Base-by-base conservation (phyloP, 2,888 invertebrate genomes). In the Nemurella pictetii region DNA sequence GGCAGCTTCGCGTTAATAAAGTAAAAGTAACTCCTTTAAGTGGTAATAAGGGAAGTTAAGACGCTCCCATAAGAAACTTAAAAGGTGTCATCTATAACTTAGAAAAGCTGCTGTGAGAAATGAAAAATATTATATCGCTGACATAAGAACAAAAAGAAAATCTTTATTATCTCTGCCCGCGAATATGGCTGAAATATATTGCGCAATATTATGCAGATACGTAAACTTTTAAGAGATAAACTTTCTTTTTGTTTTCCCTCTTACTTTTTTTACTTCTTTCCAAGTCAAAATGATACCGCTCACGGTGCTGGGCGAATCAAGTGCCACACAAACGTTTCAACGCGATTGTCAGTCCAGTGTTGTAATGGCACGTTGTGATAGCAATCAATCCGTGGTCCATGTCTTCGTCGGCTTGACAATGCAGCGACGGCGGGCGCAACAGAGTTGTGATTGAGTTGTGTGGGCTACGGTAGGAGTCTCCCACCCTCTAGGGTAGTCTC, bases 71-170 rank as follows among this genome's bases (percentile, higher is more conserved):
- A 75, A 75, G 75, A 28, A 75, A 75, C 75, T 75, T 75, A 75
- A 75, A 55, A 75, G 75, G 28, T 75, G 75, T 75, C 75, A 28
- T 28, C 27, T 75, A 75, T 75, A 75, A 26, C 75, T 75, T 75
- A 75, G 20, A 55, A 3, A 3, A 3, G 55, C 55, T 75, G 75
- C 75, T 75, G 26, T 55, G 27, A 75, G 75, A 75, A 75, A 75
- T 75, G 75, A 75, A 75, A 75, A 75, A 75, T 28, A 75, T 75
- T 7, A 73, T 73, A 25, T 27, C 75, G 28, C 12, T 55, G 55
- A 55, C 20, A 20, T 55, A 2, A n/a, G n/a, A n/a, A n/a, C 15
- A 20, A 73, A n/a, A 73, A 73, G 15, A 20, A 73, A 73, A 73
- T 26, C 9, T 75, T 75, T 75, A 26, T 75, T 75, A 20, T 75